Evolutionary conservation across 2,113 vertebrate genomes (phyloP).

Genomic region (Gadus macrocephalus): DNA sequence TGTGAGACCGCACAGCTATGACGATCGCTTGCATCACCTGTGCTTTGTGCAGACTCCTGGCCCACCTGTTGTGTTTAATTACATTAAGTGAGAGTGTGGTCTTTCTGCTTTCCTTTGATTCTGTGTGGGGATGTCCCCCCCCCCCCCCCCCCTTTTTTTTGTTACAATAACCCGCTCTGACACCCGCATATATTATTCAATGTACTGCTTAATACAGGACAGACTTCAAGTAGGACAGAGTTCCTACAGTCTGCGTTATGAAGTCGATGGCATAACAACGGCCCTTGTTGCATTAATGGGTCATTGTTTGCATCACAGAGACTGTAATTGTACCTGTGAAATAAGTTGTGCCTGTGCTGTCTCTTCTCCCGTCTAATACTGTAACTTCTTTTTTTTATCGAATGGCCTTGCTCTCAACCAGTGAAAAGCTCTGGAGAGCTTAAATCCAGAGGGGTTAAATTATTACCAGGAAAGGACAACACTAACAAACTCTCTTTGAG

Average conservation of each 20-base stretch:
- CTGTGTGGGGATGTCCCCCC: constrained; percentile 8
- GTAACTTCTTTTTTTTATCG: constrained; percentile 56
- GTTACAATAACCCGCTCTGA: too few species aligned
- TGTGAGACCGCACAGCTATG: constrained; percentile 36
- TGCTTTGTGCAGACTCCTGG: constrained; percentile 42
- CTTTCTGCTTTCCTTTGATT: constrained; percentile 34
- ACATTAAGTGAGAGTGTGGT: constrained; percentile 22
- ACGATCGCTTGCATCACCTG: constrained; percentile 54
- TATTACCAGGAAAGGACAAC: constrained; percentile 99
- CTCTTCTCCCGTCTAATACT: constrained; percentile 65
- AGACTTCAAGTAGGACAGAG: too few species aligned
- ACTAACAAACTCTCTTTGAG: constrained; percentile 99
- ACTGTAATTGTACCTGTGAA: constrained; percentile 42
- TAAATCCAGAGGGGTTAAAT: constrained; percentile 99
- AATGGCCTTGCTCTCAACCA: constrained; percentile 81
- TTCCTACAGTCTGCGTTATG: too few species aligned
- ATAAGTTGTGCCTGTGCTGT: constrained; percentile 54
- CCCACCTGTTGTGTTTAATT: constrained; percentile 46
- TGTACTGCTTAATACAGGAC: too few species aligned
- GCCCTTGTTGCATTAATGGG: too few species aligned
- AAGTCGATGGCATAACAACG: too few species aligned
- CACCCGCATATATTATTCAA: too few species aligned
- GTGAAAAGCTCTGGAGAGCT: constrained; percentile 99
- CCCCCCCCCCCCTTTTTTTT: background rate
- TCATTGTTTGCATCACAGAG: constrained; percentile 17